Evolutionary conservation across 2,797 vertebrate species (phyloP).

Genomic region (Cuniculus paca): DNA sequence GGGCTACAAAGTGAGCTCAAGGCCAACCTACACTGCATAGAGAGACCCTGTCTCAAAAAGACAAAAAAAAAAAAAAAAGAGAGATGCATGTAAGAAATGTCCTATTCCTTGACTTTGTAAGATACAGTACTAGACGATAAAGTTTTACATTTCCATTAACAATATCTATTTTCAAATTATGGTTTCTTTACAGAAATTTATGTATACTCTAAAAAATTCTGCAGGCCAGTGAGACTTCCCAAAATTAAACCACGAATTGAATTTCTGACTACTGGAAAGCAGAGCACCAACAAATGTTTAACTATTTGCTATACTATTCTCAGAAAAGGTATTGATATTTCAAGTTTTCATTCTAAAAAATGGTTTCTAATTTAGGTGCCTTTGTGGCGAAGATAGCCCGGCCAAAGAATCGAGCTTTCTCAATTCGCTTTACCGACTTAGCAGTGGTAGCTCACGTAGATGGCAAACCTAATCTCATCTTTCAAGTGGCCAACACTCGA

Average conservation of each 20-base stretch:
- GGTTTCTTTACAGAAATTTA: constrained; percentile 18
- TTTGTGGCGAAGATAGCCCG: constrained; percentile 99
- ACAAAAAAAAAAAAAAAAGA: too few relatives aligned
- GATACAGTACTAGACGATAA: not conserved
- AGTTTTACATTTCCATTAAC: constrained; percentile 53
- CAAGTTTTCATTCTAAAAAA: constrained; percentile 66
- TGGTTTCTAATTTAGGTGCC: constrained; percentile 91
- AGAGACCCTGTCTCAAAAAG: too few relatives aligned
- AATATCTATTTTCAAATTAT: constrained; percentile 64
- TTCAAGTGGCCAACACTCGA: constrained; percentile 95
- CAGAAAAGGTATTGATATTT: constrained; percentile 62
- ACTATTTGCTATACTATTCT: constrained; percentile 57
- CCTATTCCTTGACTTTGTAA: constrained; percentile 28
- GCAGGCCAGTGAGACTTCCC: not conserved
- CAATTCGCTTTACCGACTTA: constrained; percentile 95
- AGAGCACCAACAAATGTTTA: constrained; percentile 31
- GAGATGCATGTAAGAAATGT: not conserved
- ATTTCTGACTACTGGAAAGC: constrained; percentile 27
- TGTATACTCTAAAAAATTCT: constrained; percentile 36
- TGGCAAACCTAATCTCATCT: constrained; percentile 93
- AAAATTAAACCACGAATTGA: constrained; percentile 60
- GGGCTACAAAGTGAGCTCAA: too few relatives aligned
- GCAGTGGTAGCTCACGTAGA: constrained; percentile 93
- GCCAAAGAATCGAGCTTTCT: constrained; percentile 95
- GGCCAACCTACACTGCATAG: too few relatives aligned